Evolutionary conservation across 2,113 vertebrate species (phyloP), one percentile per base, ranked within the genome.

Genomic region (Centropus bengalensis): DNA sequence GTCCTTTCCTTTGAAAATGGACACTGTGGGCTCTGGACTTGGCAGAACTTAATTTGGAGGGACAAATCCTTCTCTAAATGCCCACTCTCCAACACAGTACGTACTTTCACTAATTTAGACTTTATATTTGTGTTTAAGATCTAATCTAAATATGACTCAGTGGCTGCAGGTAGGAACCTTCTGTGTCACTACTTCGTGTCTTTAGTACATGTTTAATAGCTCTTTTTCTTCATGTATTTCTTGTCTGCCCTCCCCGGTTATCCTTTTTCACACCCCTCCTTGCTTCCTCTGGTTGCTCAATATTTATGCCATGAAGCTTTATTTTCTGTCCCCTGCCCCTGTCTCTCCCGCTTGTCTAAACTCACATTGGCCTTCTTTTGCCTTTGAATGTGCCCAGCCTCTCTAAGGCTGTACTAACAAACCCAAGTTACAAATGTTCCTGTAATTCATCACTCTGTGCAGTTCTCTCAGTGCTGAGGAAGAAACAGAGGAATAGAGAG

Each of bases 51-150:
- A 26, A 55, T 33, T 10, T 38, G 38, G 13, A 80, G n/a, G 6
- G 14, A 77, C 23, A 59, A 69, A 69, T 33, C 5, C 16, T 68
- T 82, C 27, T 56, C 19, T 30, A 27, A 60, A 51, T 75, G 36
- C 2, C 8, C 4, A 7, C 64, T 22, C 19, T 28, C 21, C 18
- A 42, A 27, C 14, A 26, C 8, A 58, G 30, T 44, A 45, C 11
- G 9, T 14, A 73, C 44, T 9, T 60, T 74, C 28, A 81, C 15
- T n/a, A 32, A 23, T 69, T 63, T 32, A 71, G 62, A 28, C 3
- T 40, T 3, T 30, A 0, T 64, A 10, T 56, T 80, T 30, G 0
- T 64, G 8, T 56, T 80, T 78, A 17, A 2, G 12, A 14, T 20
- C 62, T 85, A n/a, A 51, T 44, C 10, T 44, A 27, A 40, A 70